Evolutionary conservation across 2,113 vertebrate genomes (phyloP), one percentile per base, ranked within the genome.

Genomic region (Tympanuchus pallidicinctus): DNA sequence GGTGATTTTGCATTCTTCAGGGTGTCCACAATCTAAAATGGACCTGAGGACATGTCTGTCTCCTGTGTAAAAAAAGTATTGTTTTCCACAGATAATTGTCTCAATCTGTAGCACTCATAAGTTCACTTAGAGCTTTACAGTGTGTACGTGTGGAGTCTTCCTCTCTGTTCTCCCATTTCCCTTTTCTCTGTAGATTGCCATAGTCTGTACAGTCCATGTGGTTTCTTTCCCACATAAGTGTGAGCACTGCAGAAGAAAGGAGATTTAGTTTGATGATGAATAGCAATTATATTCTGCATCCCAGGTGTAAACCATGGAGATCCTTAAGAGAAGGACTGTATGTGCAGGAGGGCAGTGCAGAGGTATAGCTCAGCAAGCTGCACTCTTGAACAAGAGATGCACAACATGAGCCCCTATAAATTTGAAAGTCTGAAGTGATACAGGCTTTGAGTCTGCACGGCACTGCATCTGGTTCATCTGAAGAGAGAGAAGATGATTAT

Each of bases 401-500:
- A 38, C 13, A 61, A 12, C 10, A 65, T 66, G 3, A 5, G 4
- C 34, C 67, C 30, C 17, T 59, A 13, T 21, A 30, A 48, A 74
- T 63, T 43, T 81, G 19, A 40, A 81, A 74, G 72, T 52, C 17
- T 2, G 11, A 77, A 20, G 52, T 34, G 7, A 8, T 47, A 7
- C 10, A 54, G 38, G 14, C 4, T 54, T 84, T 45, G 13, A 59
- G 42, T 16, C 18, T 3, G 6, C 60, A 48, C 0, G 0, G 2
- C 17, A 82, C 52, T 67, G 20, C 30, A 63, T 50, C 18, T 5
- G n/a, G 15, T 36, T 87, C 20, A 56, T 0, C 7, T 82, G 52
- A 84, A 67, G 11, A 71, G 27, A 27, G 2, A 71, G 5, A 63
- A 40, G 8, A 32, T 59, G 8, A 72, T 70, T 54, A 66, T 71